A percentile compares a stretch with the other conserved stretches of the same genome.
Evolutionary conservation across 2,113 vertebrate species (phyloP).

Genomic region (Dasypus novemcinctus): DNA sequence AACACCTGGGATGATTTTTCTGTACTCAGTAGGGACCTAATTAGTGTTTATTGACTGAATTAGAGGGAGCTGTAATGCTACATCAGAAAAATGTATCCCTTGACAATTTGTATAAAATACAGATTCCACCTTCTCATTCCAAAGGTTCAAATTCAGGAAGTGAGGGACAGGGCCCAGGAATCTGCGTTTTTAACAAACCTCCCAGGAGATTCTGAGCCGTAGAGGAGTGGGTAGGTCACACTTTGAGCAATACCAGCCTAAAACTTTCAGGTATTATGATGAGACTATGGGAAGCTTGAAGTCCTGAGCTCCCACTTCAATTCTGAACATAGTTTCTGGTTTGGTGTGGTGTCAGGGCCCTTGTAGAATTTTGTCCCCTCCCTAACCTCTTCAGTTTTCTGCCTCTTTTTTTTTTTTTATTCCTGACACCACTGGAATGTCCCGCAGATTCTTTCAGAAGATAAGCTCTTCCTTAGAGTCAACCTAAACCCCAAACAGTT

Average conservation of each 20-base stretch:
- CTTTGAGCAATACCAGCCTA: neutral
- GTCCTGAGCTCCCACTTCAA: neutral
- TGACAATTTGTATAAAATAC: neutral
- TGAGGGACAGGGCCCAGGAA: neutral
- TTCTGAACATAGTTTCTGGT: neutral
- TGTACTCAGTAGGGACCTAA: neutral
- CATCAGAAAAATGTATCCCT: too few species aligned
- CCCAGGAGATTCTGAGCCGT: neutral
- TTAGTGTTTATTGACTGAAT: rapidly evolving
- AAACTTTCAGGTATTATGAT: neutral
- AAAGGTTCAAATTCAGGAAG: neutral
- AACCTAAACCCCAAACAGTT: neutral
- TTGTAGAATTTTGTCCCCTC: rapidly evolving
- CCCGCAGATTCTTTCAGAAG: neutral
- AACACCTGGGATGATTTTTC: too few species aligned
- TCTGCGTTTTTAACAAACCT: neutral
- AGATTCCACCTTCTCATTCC: neutral
- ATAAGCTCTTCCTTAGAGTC: neutral
- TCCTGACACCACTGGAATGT: neutral
- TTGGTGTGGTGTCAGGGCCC: neutral
- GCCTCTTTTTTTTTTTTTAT: neutral
- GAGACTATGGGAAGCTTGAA: rapidly evolving
- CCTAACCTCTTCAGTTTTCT: neutral
- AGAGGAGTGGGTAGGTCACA: too few species aligned
- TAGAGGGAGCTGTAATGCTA: neutral